phyloP scores from a whole-genome alignment of 2,888 invertebrate genomes.

The Habrosyne pyritoides region DNA sequence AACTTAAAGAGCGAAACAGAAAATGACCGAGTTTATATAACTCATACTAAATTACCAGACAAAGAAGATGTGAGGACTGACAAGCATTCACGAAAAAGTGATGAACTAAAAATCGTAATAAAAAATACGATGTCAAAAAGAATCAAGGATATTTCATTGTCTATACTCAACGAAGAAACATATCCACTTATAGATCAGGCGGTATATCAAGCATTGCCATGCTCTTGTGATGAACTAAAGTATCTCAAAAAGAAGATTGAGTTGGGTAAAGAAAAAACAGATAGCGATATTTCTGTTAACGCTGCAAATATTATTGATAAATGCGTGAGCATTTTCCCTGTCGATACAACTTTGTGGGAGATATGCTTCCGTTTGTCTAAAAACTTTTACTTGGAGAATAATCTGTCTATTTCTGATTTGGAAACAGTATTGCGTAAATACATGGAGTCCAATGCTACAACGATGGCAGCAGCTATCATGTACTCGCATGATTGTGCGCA shows the following conservation, averaged over 20 bases:
- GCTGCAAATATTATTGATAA: constrained; percentile 70
- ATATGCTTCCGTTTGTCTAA: constrained; percentile 68
- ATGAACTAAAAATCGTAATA: constrained; percentile 60
- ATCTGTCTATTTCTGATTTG: constrained; percentile 71
- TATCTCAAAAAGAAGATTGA: constrained; percentile 44
- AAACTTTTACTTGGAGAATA: constrained; percentile 68
- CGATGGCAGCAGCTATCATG: constrained; percentile 77
- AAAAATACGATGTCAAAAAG: constrained; percentile 66
- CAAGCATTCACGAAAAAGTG: constrained; percentile 40
- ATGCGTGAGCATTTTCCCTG: constrained; percentile 69
- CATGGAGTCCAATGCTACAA: constrained; percentile 73
- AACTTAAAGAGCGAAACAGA: constrained; percentile 49
- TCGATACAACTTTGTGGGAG: constrained; percentile 69
- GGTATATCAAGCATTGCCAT: constrained; percentile 57
- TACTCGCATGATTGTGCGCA: constrained; percentile 74
- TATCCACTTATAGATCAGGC: constrained; percentile 56
- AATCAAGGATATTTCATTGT: constrained; percentile 69
- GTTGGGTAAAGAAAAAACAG: constrained; percentile 25
- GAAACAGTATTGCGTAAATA: constrained; percentile 83
- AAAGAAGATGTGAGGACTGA: constrained; percentile 23
- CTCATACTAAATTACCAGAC: constrained; percentile 47
- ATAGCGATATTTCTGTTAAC: constrained; percentile 50
- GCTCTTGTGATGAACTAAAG: constrained; percentile 67
- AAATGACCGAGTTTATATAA: constrained; percentile 49
- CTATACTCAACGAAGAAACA: constrained; percentile 66